Conservation (phyloP, 2,113 vertebrate species). For the Sorex araneus region DNA sequence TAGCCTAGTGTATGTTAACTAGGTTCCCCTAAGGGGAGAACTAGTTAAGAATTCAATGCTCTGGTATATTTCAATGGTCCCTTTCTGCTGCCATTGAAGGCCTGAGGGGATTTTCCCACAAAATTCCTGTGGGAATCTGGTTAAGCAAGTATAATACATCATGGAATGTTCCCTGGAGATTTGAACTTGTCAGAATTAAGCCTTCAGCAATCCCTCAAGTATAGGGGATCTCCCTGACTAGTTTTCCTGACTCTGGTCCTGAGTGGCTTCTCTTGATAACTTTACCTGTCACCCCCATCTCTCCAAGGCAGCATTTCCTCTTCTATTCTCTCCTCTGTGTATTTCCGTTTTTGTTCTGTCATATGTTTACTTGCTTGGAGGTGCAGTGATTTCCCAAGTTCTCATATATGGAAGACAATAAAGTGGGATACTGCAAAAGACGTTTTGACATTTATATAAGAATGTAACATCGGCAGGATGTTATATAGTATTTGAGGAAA, state of each 20-base stretch:
- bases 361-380: neutral
- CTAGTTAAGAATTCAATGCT: neutral
- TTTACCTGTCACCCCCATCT: neutral
- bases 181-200: neutral
- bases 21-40: neutral
- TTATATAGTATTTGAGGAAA: neutral
- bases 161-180: neutral
- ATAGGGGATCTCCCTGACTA: neutral
- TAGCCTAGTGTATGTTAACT: neutral
- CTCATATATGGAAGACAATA: neutral
- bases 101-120: neutral
- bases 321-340: neutral
- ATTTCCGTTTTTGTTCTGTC: neutral
- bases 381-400: neutral
- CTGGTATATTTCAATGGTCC: neutral
- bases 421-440: neutral
- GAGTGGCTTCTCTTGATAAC: neutral
- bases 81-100: neutral
- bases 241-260: neutral
- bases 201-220: neutral
- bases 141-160: neutral
- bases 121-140: neutral
- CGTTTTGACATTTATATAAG: neutral
- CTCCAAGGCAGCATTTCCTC: neutral
- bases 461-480: neutral